A percentile compares a stretch with the other conserved stretches of the same genome.
phyloP scores from a whole-genome alignment of 2,888 invertebrate species.

The Drosophila fungiperda region DNA sequence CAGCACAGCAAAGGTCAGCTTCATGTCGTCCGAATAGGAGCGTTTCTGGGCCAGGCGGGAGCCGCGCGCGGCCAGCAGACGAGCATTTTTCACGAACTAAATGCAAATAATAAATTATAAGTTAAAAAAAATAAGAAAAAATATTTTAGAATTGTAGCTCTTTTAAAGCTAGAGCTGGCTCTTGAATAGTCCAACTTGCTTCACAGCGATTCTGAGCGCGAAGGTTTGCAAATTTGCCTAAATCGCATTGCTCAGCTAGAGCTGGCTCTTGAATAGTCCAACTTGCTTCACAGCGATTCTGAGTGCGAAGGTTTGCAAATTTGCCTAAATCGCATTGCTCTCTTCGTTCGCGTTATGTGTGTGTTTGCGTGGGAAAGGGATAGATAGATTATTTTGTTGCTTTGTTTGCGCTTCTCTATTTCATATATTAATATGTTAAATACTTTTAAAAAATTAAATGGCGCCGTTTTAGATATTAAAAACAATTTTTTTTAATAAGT shows the following conservation, averaged over 20 bases:
- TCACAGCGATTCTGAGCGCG: neutral
- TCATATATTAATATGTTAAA: neutral
- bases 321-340: neutral
- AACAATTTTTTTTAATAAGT: neutral
- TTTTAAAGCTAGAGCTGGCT: neutral
- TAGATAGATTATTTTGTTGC: neutral
- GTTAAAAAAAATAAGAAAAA: neutral
- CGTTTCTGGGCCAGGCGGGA: conserved; percentile 86
- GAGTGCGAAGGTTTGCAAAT: neutral
- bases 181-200: neutral
- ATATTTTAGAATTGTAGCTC: neutral
- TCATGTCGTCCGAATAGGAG: conserved; percentile 93
- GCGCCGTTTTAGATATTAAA: neutral
- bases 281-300: neutral
- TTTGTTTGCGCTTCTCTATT: neutral
- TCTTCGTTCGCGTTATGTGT: neutral
- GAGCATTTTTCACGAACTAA: conserved; percentile 85
- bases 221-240: neutral
- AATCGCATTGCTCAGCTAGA: neutral
- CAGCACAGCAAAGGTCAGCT: conserved; percentile 94
- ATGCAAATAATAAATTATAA: neutral
- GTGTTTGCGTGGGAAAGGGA: neutral
- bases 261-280: neutral
- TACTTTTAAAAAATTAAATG: neutral
- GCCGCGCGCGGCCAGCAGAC: conserved; percentile 75